A percentile compares a stretch with the other conserved stretches of the same genome.
Evolutionary conservation across 2,888 invertebrate species (phyloP).

Genomic region (Pomacea canaliculata): DNA sequence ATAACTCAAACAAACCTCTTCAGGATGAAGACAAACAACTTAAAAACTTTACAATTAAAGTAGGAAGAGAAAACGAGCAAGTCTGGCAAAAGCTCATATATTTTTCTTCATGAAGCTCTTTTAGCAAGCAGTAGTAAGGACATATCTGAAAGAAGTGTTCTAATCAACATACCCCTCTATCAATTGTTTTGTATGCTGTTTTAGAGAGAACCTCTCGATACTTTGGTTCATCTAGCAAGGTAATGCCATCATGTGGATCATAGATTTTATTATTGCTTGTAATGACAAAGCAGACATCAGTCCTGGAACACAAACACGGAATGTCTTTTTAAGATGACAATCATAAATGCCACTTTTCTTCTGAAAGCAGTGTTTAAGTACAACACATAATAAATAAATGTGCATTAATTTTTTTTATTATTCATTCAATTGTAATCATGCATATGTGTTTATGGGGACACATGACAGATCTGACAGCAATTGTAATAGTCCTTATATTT

Average conservation of each 20-base stretch:
- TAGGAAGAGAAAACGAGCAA: no score
- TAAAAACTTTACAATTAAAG: no score
- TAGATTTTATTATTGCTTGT: conserved; percentile 38
- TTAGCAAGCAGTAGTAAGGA: no score
- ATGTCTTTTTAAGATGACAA: not conserved
- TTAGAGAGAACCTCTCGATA: conserved; percentile 28
- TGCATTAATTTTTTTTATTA: not conserved
- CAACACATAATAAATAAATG: not conserved
- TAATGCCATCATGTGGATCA: conserved; percentile 35
- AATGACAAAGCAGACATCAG: conserved; percentile 56
- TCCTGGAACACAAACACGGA: conserved; percentile 34
- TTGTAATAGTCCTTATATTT: no score
- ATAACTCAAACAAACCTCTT: no score
- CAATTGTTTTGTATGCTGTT: conserved; percentile 26
- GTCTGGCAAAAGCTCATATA: no score
- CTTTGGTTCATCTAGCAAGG: conserved; percentile 18
- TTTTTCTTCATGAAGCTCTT: no score
- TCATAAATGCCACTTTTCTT: not conserved
- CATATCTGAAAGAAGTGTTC: no score
- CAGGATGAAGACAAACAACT: no score
- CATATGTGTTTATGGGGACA: no score
- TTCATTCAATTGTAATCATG: no score
- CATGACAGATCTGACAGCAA: no score
- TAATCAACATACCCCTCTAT: conserved; percentile 44
- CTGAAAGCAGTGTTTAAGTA: not conserved